Conservation (phyloP, 2,797 vertebrate genomes). For the Xiphorhynchus erythropygius region DNA sequence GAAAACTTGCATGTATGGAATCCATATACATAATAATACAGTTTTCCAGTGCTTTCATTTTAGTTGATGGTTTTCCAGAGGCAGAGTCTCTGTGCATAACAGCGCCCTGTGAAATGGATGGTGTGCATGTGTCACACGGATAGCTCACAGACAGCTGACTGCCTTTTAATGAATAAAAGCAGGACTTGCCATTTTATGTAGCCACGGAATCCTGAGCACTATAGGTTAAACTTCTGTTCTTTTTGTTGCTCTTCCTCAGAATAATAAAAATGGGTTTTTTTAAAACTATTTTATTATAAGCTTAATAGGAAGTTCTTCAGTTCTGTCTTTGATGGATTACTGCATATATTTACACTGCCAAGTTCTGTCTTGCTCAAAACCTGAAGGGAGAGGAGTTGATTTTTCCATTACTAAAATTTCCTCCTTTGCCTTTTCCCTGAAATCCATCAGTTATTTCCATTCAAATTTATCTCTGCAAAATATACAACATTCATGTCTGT, state of each 20-base stretch:
- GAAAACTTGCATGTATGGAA: not conserved
- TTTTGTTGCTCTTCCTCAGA: not conserved
- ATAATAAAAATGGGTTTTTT: not conserved
- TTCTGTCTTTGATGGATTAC: not conserved
- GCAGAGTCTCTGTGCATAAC: not conserved
- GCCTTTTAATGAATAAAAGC: not conserved
- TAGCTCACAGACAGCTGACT: not conserved
- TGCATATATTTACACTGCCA: not conserved
- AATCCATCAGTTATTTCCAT: not conserved
- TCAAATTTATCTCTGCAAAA: not conserved
- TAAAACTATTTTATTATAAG: not conserved
- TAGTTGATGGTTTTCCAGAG: not conserved
- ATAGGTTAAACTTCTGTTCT: not conserved
- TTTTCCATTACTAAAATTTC: not conserved
- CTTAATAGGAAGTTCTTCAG: not conserved
- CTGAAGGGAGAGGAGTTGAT: not conserved
- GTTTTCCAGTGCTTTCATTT: slow-evolving; percentile 2
- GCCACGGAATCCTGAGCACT: not conserved
- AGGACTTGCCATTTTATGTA: not conserved
- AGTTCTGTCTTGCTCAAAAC: not conserved
- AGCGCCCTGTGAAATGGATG: not conserved
- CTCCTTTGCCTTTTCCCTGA: not conserved
- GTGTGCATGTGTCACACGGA: not conserved
- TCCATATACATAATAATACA: not conserved
- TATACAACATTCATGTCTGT: not conserved